Evolutionary conservation across 2,113 vertebrate species (phyloP), one percentile per base, ranked within the genome.

Genomic region (Galemys pyrenaicus): DNA sequence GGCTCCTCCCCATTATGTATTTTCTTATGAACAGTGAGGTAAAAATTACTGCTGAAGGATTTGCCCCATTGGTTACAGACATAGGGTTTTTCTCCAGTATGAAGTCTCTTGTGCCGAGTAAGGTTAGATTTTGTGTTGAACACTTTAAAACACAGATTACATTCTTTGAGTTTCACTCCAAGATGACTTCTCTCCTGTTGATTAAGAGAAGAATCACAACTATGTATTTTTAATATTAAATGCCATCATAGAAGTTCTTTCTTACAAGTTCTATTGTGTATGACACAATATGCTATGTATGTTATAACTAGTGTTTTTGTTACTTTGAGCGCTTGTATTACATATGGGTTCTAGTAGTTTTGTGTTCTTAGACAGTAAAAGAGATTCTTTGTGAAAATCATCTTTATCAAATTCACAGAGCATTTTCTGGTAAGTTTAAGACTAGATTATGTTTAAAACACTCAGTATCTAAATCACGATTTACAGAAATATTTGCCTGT

Each of bases 11-110:
- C 96, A 26, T 85, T 94, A 22, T 96, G 96, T 62, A 95, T 92
- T 70, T 89, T 74, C 71, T 77, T 74, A 49, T 94, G 94, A n/a
- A 96, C 82, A 12, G 73, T 89, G 24, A 96, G 96, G 67, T 95
- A 95, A 30, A 92, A 95, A 11, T 77, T 87, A 20, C 92, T 95
- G 35, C 90, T 82, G 77, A 95, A 95, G 35, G 87, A 87, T 26
- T 95, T 95, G 44, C 96, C 95, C 49, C 98, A 98, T 11, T 96
- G 89, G 35, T 37, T 70, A 28, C 97, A 98, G 3, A 60, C 75
- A 67, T 96, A 97, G 44, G 96, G 95, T 64, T 96, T 97, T 70
- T 97, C 97, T 62, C 97, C 96, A 9, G 97, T 90, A 70, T 98
- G 97, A 22, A 87, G 94, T 71, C 95, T 84, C 58, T 97, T 71